A percentile compares a stretch with the other conserved stretches of the same genome.
Conservation (phyloP, 2,888 invertebrate genomes). For the Chorisops tibialis region DNA sequence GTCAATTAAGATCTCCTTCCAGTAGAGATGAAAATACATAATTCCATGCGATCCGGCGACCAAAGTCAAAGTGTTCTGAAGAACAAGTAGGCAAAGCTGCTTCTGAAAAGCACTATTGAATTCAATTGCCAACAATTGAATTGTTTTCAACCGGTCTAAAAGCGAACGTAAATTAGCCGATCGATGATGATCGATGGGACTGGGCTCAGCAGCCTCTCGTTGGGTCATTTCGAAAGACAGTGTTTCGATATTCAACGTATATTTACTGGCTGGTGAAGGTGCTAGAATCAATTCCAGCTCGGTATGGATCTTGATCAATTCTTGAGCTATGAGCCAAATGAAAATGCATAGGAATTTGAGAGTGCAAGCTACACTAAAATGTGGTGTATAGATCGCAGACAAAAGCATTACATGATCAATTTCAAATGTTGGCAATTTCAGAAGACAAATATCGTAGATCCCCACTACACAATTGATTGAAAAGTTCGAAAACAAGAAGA, state of each 20-base stretch:
- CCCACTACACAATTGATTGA: neutral
- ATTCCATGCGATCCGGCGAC: neutral
- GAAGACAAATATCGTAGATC: constrained; percentile 3
- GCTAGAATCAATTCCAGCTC: neutral
- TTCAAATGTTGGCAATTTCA: constrained; percentile 6
- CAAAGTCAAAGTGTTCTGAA: neutral
- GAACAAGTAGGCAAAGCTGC: neutral
- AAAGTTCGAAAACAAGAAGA: constrained; percentile 6
- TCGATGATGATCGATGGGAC: constrained; percentile 11
- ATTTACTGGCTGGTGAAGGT: neutral
- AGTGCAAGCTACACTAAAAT: constrained; percentile 5
- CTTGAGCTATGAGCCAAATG: constrained; percentile 8
- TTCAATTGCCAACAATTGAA: constrained; percentile 4
- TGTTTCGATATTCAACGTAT: neutral
- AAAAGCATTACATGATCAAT: neutral
- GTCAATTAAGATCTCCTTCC: constrained; percentile 18
- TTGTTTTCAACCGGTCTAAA: constrained; percentile 10
- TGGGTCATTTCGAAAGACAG: constrained; percentile 1
- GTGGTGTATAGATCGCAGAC: constrained; percentile 12
- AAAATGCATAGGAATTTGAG: constrained; percentile 14
- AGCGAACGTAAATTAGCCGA: neutral
- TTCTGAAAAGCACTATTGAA: constrained; percentile 10
- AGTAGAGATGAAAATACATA: constrained; percentile 10
- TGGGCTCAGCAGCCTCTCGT: neutral
- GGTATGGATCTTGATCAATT: neutral